Base-by-base conservation (phyloP, 2,888 invertebrate genomes). In the Neoitamus cyanurus region DNA sequence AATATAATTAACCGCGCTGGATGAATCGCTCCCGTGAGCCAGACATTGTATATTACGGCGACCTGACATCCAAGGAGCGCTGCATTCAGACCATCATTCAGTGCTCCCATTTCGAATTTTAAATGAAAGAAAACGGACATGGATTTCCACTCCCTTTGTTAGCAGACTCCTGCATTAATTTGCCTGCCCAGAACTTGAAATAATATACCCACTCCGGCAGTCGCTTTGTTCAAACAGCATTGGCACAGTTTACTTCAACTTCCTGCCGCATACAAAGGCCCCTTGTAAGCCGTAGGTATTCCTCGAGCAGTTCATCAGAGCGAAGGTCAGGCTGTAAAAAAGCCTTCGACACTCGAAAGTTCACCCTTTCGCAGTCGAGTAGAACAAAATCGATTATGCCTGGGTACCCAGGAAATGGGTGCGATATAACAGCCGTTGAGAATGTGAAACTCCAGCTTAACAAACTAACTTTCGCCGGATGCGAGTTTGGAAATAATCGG, bases 331-430 rank as follows among this genome's bases (percentile, higher is more conserved):
- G 77, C 77, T 42, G 77, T 77, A 77, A 77, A 77, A 77, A 77
- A 25, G 15, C 46, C 77, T 77, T 77, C 77, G 77, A 42, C 77
- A 42, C 77, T 42, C 46, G 42, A 42, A 46, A 77, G 77, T 77
- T 77, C 77, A 77, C 77, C 77, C 77, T 77, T 77, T 77, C 31
- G 77, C 77, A 77, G 77, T 77, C 46, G n/a, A 77, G 77, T 77
- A 77, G 77, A 77, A 77, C 77, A 46, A 77, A 77, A 77, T 77
- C 77, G 77, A 77, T 77, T 77, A 77, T 77, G 77, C 13, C 6
- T 70, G 13, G 37, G 46, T 77, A 42, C 6, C 37, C 46, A 46
- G 42, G 77, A 77, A 77, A 77, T 77, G 77, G 77, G 77, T 77
- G 46, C 42, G 20, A 77, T 77, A 42, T 46, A 77, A 77, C 77